Percentiles rank a stretch among this genome's conserved stretches.
phyloP scores from a whole-genome alignment of 2,113 vertebrate species.

The Vulpes ferrilata region DNA sequence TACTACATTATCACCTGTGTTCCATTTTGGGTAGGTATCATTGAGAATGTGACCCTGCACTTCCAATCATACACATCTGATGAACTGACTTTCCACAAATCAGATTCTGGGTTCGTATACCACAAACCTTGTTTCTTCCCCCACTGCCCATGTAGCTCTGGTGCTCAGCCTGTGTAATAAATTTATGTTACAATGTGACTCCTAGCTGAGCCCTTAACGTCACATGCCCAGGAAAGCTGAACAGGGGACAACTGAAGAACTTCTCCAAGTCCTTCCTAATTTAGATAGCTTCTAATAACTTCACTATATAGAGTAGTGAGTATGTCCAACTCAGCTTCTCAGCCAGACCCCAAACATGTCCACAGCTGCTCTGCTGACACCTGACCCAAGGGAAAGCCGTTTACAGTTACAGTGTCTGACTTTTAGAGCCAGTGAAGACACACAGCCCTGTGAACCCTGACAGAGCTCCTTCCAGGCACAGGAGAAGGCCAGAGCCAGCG shows the following conservation, averaged over 20 bases:
- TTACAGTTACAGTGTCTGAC: background rate
- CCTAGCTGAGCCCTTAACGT: background rate
- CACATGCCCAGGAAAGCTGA: background rate
- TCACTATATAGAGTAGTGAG: background rate
- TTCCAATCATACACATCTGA: background rate
- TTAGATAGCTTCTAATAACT: background rate
- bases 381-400: background rate
- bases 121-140: background rate
- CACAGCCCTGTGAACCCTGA: background rate
- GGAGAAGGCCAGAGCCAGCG: background rate
- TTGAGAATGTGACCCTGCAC: background rate
- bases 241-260: background rate
- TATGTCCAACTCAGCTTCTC: background rate
- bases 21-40: background rate
- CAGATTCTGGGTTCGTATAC: fast-evolving
- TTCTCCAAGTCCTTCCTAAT: background rate
- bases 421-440: background rate
- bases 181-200: background rate
- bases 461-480: background rate
- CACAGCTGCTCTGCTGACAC: background rate
- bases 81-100: background rate
- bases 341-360: background rate
- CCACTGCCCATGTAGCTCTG: background rate
- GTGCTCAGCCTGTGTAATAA: background rate
- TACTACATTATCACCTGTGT: background rate